Evolutionary conservation across 1,140 invertebrate species (phyloP), one percentile per base, ranked within the genome.

Genomic region (Temnothorax curvispinosus): DNA sequence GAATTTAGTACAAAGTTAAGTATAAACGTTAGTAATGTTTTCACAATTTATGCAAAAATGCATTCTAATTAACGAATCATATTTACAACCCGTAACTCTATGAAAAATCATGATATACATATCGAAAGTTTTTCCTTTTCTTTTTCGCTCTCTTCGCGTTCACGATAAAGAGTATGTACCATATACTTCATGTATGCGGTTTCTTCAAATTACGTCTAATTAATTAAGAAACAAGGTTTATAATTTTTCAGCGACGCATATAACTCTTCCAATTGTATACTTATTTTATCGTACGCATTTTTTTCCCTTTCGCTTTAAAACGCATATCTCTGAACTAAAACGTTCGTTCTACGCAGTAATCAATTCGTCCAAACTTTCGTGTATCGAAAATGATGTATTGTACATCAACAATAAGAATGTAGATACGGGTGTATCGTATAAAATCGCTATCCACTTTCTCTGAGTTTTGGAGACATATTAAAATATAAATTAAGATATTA

Each of bases 81-180:
- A 89, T 90, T 76, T 87, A 87, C 87, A 91, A 82, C 27, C 44
- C 18, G 71, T 86, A 88, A 50, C 38, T 50, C 60, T 60, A 86
- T 32, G 32, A 69, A 62, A 89, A 67, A 87, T 89, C 54, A 44
- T 75, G 44, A 54, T 18, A 18, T 41, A 32, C 4, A 32, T 44
- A n/a, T 21, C 38, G 21, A 78, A 74, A 62, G n/a, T 86, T 80
- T 11, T n/a, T 7, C 27, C 27, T 35, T 54, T 41, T 27, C 77
- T 13, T 76, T 38, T 44, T 32, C 21, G 32, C 8, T 58, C 4
- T 38, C 27, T 41, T 81, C 35, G 50, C 35, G 2, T 44, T 38
- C 32, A 58, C 21, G 27, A 6, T 74, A 84, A 82, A 76, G 38
- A 65, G 18, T 65, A 72, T 27, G 27, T 71, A 50, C 15, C 58